Evolutionary conservation across 2,888 invertebrate genomes (phyloP), one percentile per base, ranked within the genome.

Genomic region (Trypoxylon attenuatum): DNA sequence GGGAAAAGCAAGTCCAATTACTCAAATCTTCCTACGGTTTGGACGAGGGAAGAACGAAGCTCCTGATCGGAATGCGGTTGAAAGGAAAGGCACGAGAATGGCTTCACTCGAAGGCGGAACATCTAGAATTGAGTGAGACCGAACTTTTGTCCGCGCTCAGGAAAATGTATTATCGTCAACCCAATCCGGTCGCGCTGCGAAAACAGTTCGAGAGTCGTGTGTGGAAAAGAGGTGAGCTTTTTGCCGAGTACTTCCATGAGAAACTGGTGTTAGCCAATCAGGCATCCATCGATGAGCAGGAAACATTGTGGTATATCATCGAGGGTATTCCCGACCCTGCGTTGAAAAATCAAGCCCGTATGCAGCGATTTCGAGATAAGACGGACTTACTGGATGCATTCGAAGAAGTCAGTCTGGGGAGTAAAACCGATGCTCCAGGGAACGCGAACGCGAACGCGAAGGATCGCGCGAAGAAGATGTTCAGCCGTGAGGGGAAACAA

Each of bases 61-160:
- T 38, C 13, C 33, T 62, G 15, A 56, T 56, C 23, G 51, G 43
- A 1, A 23, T 22, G n/a, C 43, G 50, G 10, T 10, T 67, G 5
- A 58, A 42, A 16, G 62, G 55, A 10, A 39, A 19, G 5, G 68
- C 68, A 21, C 5, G 27, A 1, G 38, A 58, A 6, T 59, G 63
- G 68, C 55, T 68, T 38, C 63, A 56, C 25, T 62, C 68, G 1
- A 52, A 52, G 51, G 15, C 63, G 10, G 68, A 63, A 13, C 29
- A 59, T 19, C 16, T 63, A 1, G 25, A 21, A 25, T 46, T 58
- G 25, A 2, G 33, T 5, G 6, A 22, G 1, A 43, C 27, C 1
- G 39, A 63, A 8, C 16, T 68, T 10, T 19, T 68, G 8, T 21
- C 6, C 1, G 43, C 25, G 29, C 45, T 55, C 49, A 53, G 27